Percentiles rank a stretch among this genome's conserved stretches.
phyloP scores from a whole-genome alignment of 2,888 invertebrate species.

The Ectemnius lituratus region DNA sequence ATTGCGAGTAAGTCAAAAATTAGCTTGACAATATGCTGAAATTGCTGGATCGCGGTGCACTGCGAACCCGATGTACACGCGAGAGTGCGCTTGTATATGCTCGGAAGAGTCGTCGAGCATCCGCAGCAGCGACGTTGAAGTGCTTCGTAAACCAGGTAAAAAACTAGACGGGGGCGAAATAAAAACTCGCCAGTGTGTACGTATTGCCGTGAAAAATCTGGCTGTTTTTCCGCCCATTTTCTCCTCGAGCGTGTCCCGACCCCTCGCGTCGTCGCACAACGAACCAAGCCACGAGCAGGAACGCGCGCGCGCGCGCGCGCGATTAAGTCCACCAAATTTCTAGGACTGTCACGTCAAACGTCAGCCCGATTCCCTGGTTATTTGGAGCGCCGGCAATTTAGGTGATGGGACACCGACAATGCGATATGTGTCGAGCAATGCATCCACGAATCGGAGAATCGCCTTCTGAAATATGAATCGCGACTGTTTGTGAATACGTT shows the following conservation, averaged over 20 bases:
- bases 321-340: too few species aligned
- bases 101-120: constrained; percentile 25
- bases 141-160: constrained; percentile 40
- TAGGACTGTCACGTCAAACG: neutral
- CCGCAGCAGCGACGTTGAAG: constrained; percentile 16
- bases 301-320: too few species aligned
- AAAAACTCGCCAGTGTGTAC: neutral
- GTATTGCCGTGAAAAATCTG: constrained; percentile 17
- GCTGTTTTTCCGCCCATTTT: too few species aligned
- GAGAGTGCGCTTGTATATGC: constrained; percentile 3
- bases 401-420: neutral
- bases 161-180: constrained; percentile 12
- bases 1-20: too few species aligned
- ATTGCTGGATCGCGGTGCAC: too few species aligned
- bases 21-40: too few species aligned
- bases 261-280: constrained; percentile 47
- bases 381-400: neutral
- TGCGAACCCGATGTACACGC: too few species aligned
- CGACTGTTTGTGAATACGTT: too few species aligned
- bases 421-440: neutral
- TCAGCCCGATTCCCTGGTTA: neutral
- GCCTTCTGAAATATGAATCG: neutral
- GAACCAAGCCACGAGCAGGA: too few species aligned
- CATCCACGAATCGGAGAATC: neutral
- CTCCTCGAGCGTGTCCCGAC: too few species aligned